Evolutionary conservation across 2,888 invertebrate genomes (phyloP).

Genomic region (Nasonia oneida): DNA sequence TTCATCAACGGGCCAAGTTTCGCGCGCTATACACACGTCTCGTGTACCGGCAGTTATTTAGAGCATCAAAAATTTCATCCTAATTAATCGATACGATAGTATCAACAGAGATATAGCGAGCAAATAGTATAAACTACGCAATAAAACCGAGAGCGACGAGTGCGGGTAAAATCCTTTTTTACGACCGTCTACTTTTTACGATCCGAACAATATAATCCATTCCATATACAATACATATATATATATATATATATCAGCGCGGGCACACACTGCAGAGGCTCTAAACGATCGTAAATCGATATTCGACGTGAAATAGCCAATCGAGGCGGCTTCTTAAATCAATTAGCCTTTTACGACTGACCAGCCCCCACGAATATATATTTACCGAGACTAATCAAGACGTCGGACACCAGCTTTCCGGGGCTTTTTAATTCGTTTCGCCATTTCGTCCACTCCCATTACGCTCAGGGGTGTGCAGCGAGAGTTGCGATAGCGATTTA

Average conservation of each 20-base stretch:
- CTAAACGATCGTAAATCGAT: constrained; percentile 45
- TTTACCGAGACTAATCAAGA: constrained; percentile 32
- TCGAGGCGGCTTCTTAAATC: constrained; percentile 48
- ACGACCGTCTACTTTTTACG: constrained; percentile 35
- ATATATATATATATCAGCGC: background rate
- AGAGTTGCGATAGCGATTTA: constrained; percentile 48
- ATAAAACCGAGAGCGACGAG: too few relatives aligned
- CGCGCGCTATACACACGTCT: too few relatives aligned
- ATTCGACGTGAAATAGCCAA: background rate
- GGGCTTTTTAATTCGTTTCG: constrained; percentile 48
- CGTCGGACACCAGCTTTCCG: background rate
- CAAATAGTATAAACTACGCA: too few relatives aligned
- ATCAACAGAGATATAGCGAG: too few relatives aligned
- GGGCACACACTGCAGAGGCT: background rate
- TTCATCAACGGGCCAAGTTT: constrained; percentile 45
- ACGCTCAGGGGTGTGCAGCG: background rate
- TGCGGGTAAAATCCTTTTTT: constrained; percentile 26
- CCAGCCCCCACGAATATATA: background rate
- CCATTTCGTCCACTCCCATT: background rate
- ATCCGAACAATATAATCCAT: background rate
- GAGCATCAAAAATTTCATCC: too few relatives aligned
- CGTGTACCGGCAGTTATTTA: background rate
- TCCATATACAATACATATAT: background rate
- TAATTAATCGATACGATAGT: background rate
- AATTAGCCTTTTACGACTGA: constrained; percentile 41